Evolutionary conservation across 2,888 invertebrate species (phyloP), one percentile per base, ranked within the genome.

Genomic region (Drosophila greeni): DNA sequence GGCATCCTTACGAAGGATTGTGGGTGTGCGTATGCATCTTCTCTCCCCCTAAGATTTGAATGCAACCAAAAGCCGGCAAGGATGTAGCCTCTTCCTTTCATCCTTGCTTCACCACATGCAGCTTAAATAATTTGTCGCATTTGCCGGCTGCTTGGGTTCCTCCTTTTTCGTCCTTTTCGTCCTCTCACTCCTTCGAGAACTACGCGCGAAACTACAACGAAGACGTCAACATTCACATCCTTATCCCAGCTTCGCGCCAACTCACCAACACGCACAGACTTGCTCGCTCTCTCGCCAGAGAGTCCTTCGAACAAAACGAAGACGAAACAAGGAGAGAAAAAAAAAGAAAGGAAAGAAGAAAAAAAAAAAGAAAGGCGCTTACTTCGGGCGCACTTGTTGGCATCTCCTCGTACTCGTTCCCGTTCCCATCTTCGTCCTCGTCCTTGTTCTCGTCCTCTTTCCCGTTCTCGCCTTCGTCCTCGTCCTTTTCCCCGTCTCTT

Each of bases 71-170:
- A 36, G 24, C 33, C 33, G 43, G 24, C 36, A 36, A 3, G 2
- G 14, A 3, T n/a, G 34, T 8, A 5, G 18, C 12, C 39, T 14
- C 20, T 6, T 2, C 8, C 20, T 20, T 2, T n/a, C n/a, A 2
- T 20, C 20, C n/a, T 14, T 5, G 64, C 71, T 20, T 47, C 45
- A 56, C 71, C 61, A 62, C 82, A 69, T 79, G 79, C 79, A 74
- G 79, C 76, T 79, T 71, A 79, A 79, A 79, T 79, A 76, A 76
- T 80, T 80, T 82, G 79, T 79, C 73, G 73, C 72, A 74, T 76
- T 78, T 73, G 82, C 71, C 73, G 62, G 58, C 34, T 64, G 52
- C 53, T 61, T 51, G 29, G 29, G 8, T 39, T 23, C 40, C 23
- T n/a, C n/a, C n/a, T n/a, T 23, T 6, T 4, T 34, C 8, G n/a